Evolutionary conservation across 2,888 invertebrate genomes (phyloP).

Genomic region (Loripinus fragilis): DNA sequence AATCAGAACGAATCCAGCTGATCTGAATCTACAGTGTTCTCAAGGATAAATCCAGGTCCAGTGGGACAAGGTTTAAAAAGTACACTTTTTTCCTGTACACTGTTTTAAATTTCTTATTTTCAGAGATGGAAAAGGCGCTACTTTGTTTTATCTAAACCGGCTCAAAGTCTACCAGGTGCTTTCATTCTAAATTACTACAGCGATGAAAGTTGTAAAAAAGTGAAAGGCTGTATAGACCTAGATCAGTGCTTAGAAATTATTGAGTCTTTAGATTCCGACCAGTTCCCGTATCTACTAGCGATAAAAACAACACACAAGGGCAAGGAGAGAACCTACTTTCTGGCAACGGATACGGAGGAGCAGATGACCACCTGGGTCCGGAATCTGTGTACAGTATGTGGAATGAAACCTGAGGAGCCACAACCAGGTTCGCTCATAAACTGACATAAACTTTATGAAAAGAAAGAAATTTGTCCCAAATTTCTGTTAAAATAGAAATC

Average conservation of each 20-base stretch:
- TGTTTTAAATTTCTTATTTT: constrained; percentile 35
- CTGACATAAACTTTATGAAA: no score
- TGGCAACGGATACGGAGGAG: constrained; percentile 95
- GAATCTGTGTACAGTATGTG: constrained; percentile 96
- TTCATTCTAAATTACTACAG: constrained; percentile 97
- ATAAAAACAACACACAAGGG: constrained; percentile 79
- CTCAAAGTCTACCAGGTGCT: constrained; percentile 96
- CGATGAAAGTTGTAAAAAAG: constrained; percentile 85
- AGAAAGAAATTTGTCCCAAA: no score
- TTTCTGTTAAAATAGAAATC: no score
- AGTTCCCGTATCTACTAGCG: constrained; percentile 78
- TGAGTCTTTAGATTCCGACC: constrained; percentile 79
- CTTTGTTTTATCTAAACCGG: constrained; percentile 93
- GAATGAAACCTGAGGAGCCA: constrained; percentile 83
- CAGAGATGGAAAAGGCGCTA: constrained; percentile 98
- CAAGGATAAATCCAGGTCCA: no score
- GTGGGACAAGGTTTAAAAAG: no score
- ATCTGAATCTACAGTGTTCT: no score
- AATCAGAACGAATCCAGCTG: no score
- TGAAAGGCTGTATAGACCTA: constrained; percentile 88
- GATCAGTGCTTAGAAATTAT: constrained; percentile 97
- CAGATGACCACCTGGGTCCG: constrained; percentile 99
- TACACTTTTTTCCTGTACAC: no score
- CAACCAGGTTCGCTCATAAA: no score
- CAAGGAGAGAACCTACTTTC: constrained; percentile 92